Evolutionary conservation across 2,888 invertebrate species (phyloP).

Genomic region (Alloplasta piceator): DNA sequence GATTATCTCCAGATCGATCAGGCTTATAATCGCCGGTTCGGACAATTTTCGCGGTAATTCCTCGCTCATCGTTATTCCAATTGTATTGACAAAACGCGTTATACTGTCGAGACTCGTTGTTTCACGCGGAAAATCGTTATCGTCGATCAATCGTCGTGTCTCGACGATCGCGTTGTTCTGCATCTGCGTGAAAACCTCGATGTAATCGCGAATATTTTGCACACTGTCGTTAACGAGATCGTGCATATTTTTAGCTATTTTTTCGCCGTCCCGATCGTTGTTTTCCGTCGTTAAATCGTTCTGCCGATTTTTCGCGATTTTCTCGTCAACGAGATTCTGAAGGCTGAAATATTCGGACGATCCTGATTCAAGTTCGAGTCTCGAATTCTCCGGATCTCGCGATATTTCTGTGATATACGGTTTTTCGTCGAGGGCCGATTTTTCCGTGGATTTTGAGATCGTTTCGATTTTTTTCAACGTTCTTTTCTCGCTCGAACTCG

Average conservation of each 20-base stretch:
- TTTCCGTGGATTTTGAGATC: not conserved
- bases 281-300: constrained; percentile 28
- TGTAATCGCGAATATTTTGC: constrained; percentile 54
- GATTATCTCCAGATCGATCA: constrained; percentile 10
- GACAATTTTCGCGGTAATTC: constrained; percentile 49
- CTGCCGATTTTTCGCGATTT: not conserved
- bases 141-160: constrained; percentile 37
- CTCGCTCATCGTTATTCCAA: constrained; percentile 36
- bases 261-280: constrained; percentile 41
- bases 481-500: constrained; percentile 69
- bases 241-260: constrained; percentile 13
- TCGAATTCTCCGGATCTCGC: constrained; percentile 30
- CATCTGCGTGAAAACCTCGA: constrained; percentile 51
- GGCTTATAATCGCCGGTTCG: constrained; percentile 27
- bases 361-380: constrained; percentile 4
- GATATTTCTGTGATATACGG: not conserved
- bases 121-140: not conserved
- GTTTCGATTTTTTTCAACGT: not conserved
- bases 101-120: constrained; percentile 67
- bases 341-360: constrained; percentile 69
- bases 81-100: constrained; percentile 48
- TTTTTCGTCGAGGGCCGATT: not conserved
- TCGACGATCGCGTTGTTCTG: constrained; percentile 54
- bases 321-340: constrained; percentile 41
- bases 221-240: constrained; percentile 50